These are phyloP conservation scores for Chiroxiphia lanceolata DNA, from an alignment of 2,797 vertebrate genomes.

Conservation along the genomic window DNA sequence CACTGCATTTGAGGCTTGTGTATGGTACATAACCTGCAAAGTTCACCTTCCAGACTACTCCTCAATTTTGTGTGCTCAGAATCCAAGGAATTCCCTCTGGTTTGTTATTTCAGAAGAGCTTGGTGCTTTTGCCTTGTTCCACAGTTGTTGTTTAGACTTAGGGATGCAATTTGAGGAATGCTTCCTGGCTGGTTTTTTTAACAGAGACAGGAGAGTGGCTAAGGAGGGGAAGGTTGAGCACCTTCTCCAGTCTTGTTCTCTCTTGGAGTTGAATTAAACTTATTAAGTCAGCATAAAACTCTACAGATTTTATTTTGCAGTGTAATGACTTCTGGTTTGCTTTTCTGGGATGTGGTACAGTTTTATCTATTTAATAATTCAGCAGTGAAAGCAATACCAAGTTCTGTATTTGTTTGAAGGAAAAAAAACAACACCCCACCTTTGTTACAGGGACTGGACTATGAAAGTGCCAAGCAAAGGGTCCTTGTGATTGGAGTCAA, in stretches of 20 bases:
- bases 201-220: neutral
- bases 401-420: neutral
- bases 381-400: neutral
- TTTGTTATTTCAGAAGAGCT: neutral
- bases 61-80: neutral
- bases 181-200: neutral
- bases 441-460: slow-evolving; percentile 81
- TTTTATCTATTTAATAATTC: neutral
- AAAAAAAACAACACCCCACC: fast-evolving
- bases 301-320: neutral
- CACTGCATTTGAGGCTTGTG: fast-evolving
- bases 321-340: neutral
- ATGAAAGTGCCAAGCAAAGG: slow-evolving; percentile 72
- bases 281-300: neutral
- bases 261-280: neutral
- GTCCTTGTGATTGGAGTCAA: slow-evolving; percentile 78
- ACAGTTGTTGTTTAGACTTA: neutral
- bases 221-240: neutral
- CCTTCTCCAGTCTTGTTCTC: neutral
- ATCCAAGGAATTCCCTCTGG: neutral
- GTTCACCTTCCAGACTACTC: neutral
- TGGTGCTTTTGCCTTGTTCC: neutral
- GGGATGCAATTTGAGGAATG: neutral
- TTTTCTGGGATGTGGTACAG: neutral
- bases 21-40: neutral